These are phyloP conservation scores for Formica aserva DNA, from an alignment of 2,888 invertebrate species.

Conservation along the genomic window DNA sequence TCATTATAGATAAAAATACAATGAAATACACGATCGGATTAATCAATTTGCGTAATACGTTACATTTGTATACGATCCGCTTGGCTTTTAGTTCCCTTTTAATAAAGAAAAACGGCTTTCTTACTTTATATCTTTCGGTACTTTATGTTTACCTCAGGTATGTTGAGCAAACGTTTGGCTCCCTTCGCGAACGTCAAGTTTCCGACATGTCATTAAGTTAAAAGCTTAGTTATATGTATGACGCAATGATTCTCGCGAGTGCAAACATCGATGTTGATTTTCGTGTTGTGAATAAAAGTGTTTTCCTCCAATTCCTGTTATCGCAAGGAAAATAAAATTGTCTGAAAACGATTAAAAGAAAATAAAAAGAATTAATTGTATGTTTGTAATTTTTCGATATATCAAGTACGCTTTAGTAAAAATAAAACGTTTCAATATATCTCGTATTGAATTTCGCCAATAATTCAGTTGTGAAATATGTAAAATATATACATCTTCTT, in stretches of 20 bases:
- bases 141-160: conserved; percentile 53
- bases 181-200: conserved; percentile 28
- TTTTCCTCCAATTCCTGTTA: neutral
- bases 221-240: conserved; percentile 11
- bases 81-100: neutral
- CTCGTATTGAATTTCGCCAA: neutral
- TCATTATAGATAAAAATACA: neutral
- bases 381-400: neutral
- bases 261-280: neutral
- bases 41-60: neutral
- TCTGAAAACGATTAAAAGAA: neutral
- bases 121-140: neutral
- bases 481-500: neutral
- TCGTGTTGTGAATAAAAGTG: neutral
- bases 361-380: neutral
- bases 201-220: conserved; percentile 50
- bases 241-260: neutral
- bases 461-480: neutral
- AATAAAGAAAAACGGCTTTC: neutral
- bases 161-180: conserved; percentile 58
- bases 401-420: neutral
- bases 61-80: neutral
- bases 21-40: neutral
- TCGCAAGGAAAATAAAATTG: neutral
- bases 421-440: neutral